Conservation (phyloP, 1,140 invertebrate species). For the Aphelinus certus region DNA sequence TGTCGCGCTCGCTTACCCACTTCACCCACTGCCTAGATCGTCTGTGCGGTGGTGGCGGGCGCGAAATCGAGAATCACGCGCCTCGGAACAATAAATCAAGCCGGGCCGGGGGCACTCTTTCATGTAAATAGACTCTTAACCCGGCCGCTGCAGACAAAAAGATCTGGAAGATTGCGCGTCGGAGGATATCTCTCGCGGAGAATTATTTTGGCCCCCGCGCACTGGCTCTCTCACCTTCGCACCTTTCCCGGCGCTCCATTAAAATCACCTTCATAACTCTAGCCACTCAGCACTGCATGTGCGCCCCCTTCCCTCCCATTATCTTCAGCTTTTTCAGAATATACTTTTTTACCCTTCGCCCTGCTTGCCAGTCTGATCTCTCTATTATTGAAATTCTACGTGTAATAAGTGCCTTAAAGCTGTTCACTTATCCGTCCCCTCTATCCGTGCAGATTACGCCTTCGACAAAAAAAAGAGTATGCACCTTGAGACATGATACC, state of each 20-base stretch:
- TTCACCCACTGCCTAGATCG: too few relatives aligned
- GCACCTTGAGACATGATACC: too few relatives aligned
- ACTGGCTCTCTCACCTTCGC: neutral
- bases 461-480: too few relatives aligned
- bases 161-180: neutral
- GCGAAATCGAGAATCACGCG: slow-evolving; percentile 16
- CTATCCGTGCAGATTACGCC: too few relatives aligned
- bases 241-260: neutral
- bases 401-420: too few relatives aligned
- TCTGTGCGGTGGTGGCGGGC: neutral
- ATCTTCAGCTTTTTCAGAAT: too few relatives aligned
- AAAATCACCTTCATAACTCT: neutral
- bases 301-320: too few relatives aligned
- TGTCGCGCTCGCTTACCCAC: too few relatives aligned
- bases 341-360: too few relatives aligned
- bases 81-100: slow-evolving; percentile 18
- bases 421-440: too few relatives aligned
- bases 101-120: slow-evolving; percentile 14
- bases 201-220: neutral
- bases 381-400: too few relatives aligned
- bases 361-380: too few relatives aligned
- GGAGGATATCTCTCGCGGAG: neutral
- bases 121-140: slow-evolving; percentile 26
- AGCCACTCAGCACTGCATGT: neutral
- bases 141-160: neutral